Conservation (phyloP, 2,888 invertebrate genomes). For the Polydrusus pterygomalis region DNA sequence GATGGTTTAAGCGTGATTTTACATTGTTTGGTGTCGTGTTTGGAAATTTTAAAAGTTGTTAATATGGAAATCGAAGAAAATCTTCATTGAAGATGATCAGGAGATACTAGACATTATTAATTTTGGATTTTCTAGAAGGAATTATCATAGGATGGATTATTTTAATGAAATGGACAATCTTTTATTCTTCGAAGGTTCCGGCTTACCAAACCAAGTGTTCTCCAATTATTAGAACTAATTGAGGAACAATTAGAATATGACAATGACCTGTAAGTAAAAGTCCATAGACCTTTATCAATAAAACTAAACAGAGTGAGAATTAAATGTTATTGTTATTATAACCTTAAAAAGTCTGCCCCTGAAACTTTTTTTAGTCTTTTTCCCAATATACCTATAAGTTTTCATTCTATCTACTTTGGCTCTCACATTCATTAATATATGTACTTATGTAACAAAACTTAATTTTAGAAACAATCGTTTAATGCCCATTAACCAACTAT, state of each 20-base stretch:
- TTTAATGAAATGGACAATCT: no score
- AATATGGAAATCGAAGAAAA: conserved; percentile 44
- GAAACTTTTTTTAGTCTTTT: no score
- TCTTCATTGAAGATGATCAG: conserved; percentile 40
- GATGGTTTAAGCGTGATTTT: no score
- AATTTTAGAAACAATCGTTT: conserved; percentile 39
- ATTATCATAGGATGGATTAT: conserved; percentile 33
- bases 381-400: no score
- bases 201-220: no score
- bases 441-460: not conserved
- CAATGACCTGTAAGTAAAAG: conserved; percentile 15
- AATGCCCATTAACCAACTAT: conserved; percentile 38
- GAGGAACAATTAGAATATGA: conserved; percentile 26
- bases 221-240: conserved; percentile 6
- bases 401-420: no score
- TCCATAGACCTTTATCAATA: not conserved
- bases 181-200: no score
- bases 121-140: conserved; percentile 38
- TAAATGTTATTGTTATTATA: no score
- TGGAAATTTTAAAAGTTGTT: no score
- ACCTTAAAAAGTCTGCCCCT: no score
- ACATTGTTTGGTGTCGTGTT: no score
- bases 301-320: no score
- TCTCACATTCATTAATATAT: not conserved
- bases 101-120: conserved; percentile 37